A percentile compares a stretch with the other conserved stretches of the same genome.
Evolutionary conservation across 2,797 vertebrate genomes (phyloP).

Genomic region (Scarus forsteni): DNA sequence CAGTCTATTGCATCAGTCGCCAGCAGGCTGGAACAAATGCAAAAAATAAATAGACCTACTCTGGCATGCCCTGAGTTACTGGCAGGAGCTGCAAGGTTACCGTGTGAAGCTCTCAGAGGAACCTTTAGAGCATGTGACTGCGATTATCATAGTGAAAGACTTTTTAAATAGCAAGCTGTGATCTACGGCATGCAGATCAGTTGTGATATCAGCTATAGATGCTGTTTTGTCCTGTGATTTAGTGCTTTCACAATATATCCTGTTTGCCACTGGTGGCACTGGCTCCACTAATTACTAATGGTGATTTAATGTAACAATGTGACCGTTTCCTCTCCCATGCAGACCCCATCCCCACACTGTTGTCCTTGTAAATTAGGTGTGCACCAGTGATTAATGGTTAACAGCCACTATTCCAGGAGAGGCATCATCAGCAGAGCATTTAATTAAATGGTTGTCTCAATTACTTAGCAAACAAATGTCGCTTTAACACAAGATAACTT

Average conservation of each 20-base stretch:
- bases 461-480: slow-evolving; percentile 80
- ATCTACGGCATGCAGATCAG: slow-evolving; percentile 58
- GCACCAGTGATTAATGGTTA: slow-evolving; percentile 82
- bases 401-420: slow-evolving; percentile 76
- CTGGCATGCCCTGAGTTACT: slow-evolving; percentile 71
- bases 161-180: slow-evolving; percentile 43
- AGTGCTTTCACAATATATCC: slow-evolving; percentile 56
- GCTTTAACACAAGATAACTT: slow-evolving; percentile 71
- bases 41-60: slow-evolving; percentile 76
- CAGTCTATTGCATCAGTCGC: slow-evolving; percentile 72
- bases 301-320: slow-evolving; percentile 77
- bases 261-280: slow-evolving; percentile 47
- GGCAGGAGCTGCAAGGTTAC: slow-evolving; percentile 70
- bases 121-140: slow-evolving; percentile 54
- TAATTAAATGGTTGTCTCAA: slow-evolving; percentile 82
- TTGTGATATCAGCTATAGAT: slow-evolving; percentile 51
- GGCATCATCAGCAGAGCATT: slow-evolving; percentile 80
- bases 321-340: slow-evolving; percentile 68
- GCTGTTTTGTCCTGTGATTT: slow-evolving; percentile 57
- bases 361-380: slow-evolving; percentile 85
- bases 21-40: slow-evolving; percentile 81
- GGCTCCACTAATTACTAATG: slow-evolving; percentile 78
- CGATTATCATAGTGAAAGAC: slow-evolving; percentile 56
- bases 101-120: slow-evolving; percentile 50
- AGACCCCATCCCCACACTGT: slow-evolving; percentile 70